phyloP scores from a whole-genome alignment of 2,113 vertebrate genomes.

The Istiophorus platypterus region DNA sequence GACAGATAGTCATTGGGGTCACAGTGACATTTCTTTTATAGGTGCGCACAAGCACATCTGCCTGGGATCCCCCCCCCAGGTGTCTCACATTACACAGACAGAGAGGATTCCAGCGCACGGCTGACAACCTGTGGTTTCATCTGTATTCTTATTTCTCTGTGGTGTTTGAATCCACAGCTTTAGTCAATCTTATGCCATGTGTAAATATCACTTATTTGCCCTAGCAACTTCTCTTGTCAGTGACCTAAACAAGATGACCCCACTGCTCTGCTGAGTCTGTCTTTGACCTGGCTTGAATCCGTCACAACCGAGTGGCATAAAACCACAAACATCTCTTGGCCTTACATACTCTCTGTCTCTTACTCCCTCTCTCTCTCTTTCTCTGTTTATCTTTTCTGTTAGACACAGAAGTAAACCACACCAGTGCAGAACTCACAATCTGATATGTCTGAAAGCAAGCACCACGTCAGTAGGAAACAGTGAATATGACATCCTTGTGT shows the following conservation, averaged over 20 bases:
- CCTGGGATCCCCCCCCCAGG: constrained; percentile 43
- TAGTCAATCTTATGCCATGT: constrained; percentile 4
- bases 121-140: constrained; percentile 52
- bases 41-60: constrained; percentile 18
- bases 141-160: constrained; percentile 37
- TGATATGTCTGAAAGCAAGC: constrained; percentile 25
- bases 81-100: constrained; percentile 62
- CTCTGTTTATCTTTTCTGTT: constrained; percentile 20
- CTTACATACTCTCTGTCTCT: not conserved
- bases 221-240: not conserved
- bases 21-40: constrained; percentile 25
- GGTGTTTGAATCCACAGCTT: constrained; percentile 27
- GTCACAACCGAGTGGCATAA: constrained; percentile 21
- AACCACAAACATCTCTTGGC: constrained; percentile 38
- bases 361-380: not conserved
- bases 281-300: constrained; percentile 38
- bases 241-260: not conserved
- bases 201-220: not conserved
- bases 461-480: constrained; percentile 39
- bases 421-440: constrained; percentile 24
- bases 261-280: not conserved
- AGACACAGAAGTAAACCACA: constrained; percentile 45
- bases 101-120: constrained; percentile 35
- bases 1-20: constrained; percentile 38
- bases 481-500: constrained; percentile 35